Base-by-base conservation (phyloP, 1,140 invertebrate species). In the Drosophila simulans region DNA sequence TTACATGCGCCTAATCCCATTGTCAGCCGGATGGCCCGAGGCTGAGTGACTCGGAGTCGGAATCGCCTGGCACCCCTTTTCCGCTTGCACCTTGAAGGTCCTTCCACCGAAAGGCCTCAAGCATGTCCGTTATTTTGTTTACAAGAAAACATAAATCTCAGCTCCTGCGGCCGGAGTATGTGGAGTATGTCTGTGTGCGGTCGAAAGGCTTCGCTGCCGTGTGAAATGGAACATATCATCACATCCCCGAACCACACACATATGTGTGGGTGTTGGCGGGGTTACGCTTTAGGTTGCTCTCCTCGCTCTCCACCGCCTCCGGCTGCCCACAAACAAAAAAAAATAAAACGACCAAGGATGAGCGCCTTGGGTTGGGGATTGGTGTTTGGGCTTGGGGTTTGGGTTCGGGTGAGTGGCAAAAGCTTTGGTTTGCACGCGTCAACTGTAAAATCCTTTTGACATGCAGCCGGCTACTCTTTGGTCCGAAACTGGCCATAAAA, bases 191-290 rank as follows among this genome's bases (percentile, higher is more conserved):
- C 79, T 88, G 84, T 80, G 77, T 88, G 83, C 79, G 83, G 84
- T 83, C 79, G 80, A 86, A 89, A 89, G 83, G 83, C 83, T 86
- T 88, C 46, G 70, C 70, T 69, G 79, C 83, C 83, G 84, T 88
- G 84, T 89, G 84, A 89, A 89, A 89, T 89, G 84, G 82, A 89
- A 89, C 84, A 89, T 89, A 89, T 89, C 84, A 89, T 89, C 84
- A 89, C 84, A 72, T 71, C 55, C 74, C 55, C 37, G 13, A 35
- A 20, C 37, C 52, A 45, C 63, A 37, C 60, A 64, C 51, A 71
- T 63, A 59, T 81, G 69, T 86, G 80, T 57, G 70, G 60, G 57
- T 62, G 72, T 49, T 13, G 13, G 37, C 42, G 63, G 59, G 71
- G 58, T 70, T 66, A 77, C 60, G 52, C 52, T 54, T 59, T 42